Conservation (phyloP, 2,888 invertebrate species). For the Drosophila paramelanica region DNA sequence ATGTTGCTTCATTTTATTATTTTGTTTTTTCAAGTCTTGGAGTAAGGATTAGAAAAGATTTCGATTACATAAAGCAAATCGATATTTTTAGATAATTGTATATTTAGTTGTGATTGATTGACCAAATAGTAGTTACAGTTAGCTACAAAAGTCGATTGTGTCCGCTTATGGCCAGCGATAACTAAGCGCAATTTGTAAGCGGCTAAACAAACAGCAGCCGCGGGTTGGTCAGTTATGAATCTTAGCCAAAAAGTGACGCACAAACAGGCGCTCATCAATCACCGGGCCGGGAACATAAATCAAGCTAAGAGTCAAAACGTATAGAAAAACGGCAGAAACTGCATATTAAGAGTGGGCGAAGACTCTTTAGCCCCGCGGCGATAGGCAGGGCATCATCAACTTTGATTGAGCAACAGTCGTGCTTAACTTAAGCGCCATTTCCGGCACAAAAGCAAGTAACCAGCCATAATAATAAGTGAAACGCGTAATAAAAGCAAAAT, state of each 20-base stretch:
- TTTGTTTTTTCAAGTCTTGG: background rate
- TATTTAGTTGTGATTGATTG: background rate
- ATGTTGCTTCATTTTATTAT: no score
- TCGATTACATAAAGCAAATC: background rate
- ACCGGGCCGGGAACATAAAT: conserved; percentile 81
- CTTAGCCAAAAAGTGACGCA: conserved; percentile 23
- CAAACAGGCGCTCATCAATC: conserved; percentile 78
- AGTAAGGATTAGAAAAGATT: background rate
- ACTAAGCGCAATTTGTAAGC: conserved; percentile 40
- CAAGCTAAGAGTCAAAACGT: conserved; percentile 64
- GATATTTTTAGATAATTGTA: background rate
- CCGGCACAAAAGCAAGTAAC: conserved; percentile 35
- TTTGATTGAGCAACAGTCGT: conserved; percentile 71
- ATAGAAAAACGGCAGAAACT: conserved; percentile 3
- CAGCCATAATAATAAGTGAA: conserved; percentile 46
- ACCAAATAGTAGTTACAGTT: background rate
- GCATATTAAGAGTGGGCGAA: conserved; percentile 3
- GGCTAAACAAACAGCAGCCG: conserved; percentile 42
- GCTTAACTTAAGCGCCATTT: conserved; percentile 52
- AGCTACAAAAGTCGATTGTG: background rate
- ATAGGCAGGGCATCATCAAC: conserved; percentile 46
- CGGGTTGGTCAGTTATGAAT: conserved; percentile 34
- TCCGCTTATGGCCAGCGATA: conserved; percentile 5
- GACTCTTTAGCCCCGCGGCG: conserved; percentile 39
- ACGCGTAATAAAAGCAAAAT: conserved; percentile 61